Conservation (phyloP, 2,797 vertebrate species). For the Typhlichthys eigenmanni region DNA sequence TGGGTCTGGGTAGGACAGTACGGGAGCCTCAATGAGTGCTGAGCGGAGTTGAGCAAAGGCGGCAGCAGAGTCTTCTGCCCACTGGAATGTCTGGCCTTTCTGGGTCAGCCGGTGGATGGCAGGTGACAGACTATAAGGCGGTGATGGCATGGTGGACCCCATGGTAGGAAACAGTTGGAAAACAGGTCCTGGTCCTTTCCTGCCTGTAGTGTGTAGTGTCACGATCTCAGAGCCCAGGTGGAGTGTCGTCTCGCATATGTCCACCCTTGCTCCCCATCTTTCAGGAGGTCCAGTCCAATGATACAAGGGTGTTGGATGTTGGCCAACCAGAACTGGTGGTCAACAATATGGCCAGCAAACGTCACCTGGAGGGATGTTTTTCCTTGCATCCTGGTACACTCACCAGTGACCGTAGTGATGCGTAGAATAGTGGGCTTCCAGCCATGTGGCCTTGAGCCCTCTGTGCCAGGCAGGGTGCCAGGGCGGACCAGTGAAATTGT, state of each 20-base stretch:
- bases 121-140: too few species aligned
- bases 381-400: neutral
- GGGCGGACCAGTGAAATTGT: neutral
- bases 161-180: too few species aligned
- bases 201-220: neutral
- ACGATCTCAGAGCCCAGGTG: neutral
- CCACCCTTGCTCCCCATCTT: neutral
- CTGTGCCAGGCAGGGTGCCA: constrained; percentile 1
- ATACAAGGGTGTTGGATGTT: constrained; percentile 1
- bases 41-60: neutral
- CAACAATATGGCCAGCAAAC: neutral
- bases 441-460: neutral
- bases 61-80: too few species aligned
- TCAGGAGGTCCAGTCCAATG: neutral
- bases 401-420: neutral
- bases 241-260: neutral
- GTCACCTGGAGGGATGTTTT: neutral
- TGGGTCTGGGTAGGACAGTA: neutral
- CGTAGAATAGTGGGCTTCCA: neutral
- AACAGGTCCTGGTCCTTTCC: too few species aligned
- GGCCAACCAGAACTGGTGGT: constrained; percentile 2
- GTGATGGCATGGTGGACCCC: too few species aligned
- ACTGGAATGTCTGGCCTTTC: too few species aligned
- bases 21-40: neutral
- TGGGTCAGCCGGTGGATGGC: too few species aligned